Percentiles rank a stretch among this genome's conserved stretches.
Evolutionary conservation across 2,888 invertebrate genomes (phyloP).

Genomic region (Petrophora chlorosata): DNA sequence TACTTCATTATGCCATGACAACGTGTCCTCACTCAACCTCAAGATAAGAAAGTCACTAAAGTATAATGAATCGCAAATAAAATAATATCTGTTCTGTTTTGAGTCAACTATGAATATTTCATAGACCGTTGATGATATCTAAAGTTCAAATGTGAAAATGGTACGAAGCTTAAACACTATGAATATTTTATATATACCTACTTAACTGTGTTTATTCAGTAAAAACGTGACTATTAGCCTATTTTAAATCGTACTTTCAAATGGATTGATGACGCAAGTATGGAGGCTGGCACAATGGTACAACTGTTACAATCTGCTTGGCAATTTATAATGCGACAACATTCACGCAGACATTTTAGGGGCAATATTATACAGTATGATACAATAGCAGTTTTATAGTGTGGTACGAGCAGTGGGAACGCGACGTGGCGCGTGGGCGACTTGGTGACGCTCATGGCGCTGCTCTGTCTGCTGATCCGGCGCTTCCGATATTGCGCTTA

Average conservation of each 20-base stretch:
- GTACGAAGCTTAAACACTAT: constrained; percentile 40
- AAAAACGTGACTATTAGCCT: constrained; percentile 71
- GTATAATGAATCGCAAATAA: not conserved
- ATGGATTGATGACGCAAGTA: constrained; percentile 67
- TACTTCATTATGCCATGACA: constrained; percentile 28
- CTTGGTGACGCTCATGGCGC: constrained; percentile 30
- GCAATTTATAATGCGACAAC: constrained; percentile 55
- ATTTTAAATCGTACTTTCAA: constrained; percentile 75
- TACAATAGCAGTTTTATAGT: constrained; percentile 42
- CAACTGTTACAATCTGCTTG: constrained; percentile 54
- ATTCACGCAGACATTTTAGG: constrained; percentile 50
- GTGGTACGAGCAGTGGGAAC: constrained; percentile 31
- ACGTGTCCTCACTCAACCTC: constrained; percentile 4
- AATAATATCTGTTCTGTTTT: not conserved
- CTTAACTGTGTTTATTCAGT: constrained; percentile 58
- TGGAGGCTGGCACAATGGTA: constrained; percentile 64
- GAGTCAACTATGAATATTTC: constrained; percentile 16
- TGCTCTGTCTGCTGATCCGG: constrained; percentile 19
- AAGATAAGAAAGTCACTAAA: not conserved
- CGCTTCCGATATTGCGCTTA: constrained; percentile 11
- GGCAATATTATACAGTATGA: constrained; percentile 46
- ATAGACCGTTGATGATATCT: constrained; percentile 34
- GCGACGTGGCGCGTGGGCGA: constrained; percentile 30
- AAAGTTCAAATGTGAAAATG: constrained; percentile 37
- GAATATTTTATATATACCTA: constrained; percentile 61